phyloP scores from a whole-genome alignment of 2,888 invertebrate species.

The Sarcophaga caerulescens region DNA sequence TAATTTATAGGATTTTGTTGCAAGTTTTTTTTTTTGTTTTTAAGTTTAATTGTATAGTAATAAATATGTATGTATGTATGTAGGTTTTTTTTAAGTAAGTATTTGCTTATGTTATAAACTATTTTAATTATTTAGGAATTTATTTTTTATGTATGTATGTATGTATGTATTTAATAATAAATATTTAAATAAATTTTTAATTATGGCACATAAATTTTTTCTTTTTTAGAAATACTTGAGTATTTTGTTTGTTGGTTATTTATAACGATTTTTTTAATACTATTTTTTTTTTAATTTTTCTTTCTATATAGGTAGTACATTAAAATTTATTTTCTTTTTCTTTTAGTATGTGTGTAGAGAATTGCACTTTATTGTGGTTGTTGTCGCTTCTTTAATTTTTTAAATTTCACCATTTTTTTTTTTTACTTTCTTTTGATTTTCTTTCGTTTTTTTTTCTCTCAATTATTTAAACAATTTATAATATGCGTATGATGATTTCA shows the following conservation, averaged over 20 bases:
- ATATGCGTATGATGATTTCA: constrained; percentile 36
- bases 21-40: background rate
- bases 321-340: constrained; percentile 3
- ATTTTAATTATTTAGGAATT: constrained; percentile 45
- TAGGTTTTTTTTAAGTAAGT: constrained; percentile 35
- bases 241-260: constrained; percentile 47
- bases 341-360: constrained; percentile 37
- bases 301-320: constrained; percentile 23
- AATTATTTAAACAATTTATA: constrained; percentile 42
- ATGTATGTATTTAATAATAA: constrained; percentile 36
- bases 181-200: constrained; percentile 42
- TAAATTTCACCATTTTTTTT: constrained; percentile 42
- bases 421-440: constrained; percentile 41
- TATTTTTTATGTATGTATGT: constrained; percentile 33
- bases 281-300: constrained; percentile 46
- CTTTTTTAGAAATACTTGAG: constrained; percentile 59
- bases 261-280: constrained; percentile 45
- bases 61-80: constrained; percentile 39
- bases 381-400: constrained; percentile 53
- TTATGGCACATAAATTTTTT: constrained; percentile 70
- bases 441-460: constrained; percentile 24
- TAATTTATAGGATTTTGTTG: constrained; percentile 62
- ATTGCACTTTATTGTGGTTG: constrained; percentile 54
- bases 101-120: constrained; percentile 46
- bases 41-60: constrained; percentile 27